These are phyloP conservation scores for Himantopus leucocephalus DNA, from an alignment of 2,113 vertebrate species.

Conservation along the genomic window DNA sequence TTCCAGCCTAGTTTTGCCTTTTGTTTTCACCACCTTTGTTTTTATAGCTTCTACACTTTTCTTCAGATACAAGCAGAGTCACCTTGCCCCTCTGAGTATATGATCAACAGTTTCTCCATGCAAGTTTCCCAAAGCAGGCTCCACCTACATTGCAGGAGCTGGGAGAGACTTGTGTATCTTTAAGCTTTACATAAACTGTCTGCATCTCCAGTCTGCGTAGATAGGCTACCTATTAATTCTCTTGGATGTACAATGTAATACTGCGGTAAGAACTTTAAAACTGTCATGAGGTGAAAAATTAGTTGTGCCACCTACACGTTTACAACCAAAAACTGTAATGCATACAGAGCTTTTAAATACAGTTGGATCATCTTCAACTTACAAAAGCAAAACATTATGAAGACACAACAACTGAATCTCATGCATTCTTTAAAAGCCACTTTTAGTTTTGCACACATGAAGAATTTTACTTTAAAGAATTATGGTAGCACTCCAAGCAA, in stretches of 20 bases:
- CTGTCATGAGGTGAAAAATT: not conserved
- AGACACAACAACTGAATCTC: not conserved
- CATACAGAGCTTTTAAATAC: not conserved
- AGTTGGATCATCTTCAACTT: not conserved
- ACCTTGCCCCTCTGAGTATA: not conserved
- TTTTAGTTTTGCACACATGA: not conserved
- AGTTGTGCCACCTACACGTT: not conserved
- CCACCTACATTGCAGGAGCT: not conserved
- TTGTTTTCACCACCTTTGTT: constrained; percentile 22
- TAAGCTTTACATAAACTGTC: not conserved
- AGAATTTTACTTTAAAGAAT: not conserved
- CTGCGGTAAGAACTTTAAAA: not conserved
- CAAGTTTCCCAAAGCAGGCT: not conserved
- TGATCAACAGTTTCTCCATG: not conserved
- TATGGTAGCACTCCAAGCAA: not conserved
- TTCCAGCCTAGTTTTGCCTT: not conserved
- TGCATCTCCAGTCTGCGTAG: not conserved
- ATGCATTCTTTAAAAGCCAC: not conserved
- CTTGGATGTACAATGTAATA: not conserved
- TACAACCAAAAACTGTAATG: not conserved
- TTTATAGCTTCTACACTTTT: not conserved
- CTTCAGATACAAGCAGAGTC: not conserved
- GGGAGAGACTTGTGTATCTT: not conserved
- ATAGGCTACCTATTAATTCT: not conserved
- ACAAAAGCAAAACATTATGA: not conserved